Evolutionary conservation across 2,113 vertebrate genomes (phyloP).

Genomic region (Miniopterus natalensis): DNA sequence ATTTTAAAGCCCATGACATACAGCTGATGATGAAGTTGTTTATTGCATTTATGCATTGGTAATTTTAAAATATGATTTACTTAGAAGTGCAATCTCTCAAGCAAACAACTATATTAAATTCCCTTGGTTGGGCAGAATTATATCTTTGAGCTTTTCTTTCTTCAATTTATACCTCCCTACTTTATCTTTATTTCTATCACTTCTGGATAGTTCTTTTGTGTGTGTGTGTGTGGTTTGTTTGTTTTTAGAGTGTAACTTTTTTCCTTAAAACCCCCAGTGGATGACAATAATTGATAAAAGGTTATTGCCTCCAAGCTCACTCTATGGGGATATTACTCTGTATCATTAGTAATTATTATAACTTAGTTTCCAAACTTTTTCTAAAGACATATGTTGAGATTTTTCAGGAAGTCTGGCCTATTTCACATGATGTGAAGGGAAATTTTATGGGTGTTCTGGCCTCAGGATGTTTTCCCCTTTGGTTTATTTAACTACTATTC

Average conservation of each 20-base stretch:
- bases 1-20: background rate
- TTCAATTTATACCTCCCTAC: background rate
- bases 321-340: background rate
- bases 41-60: background rate
- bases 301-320: background rate
- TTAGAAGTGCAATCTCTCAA: slow-evolving; percentile 1
- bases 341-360: background rate
- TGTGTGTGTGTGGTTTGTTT: background rate
- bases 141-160: background rate
- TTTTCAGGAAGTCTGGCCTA: slow-evolving; percentile 9
- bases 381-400: background rate
- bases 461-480: background rate
- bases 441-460: slow-evolving; percentile 12
- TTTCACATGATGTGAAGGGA: background rate
- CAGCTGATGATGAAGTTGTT: background rate
- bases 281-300: background rate
- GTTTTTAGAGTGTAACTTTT: slow-evolving; percentile 21
- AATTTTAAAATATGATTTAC: slow-evolving; percentile 5
- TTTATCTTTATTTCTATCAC: background rate
- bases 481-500: background rate
- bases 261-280: background rate
- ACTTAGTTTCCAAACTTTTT: background rate
- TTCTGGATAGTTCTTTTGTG: background rate
- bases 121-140: background rate
- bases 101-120: slow-evolving; percentile 5